phyloP scores from a whole-genome alignment of 2,888 invertebrate genomes.

The Opisthograptis luteolata region DNA sequence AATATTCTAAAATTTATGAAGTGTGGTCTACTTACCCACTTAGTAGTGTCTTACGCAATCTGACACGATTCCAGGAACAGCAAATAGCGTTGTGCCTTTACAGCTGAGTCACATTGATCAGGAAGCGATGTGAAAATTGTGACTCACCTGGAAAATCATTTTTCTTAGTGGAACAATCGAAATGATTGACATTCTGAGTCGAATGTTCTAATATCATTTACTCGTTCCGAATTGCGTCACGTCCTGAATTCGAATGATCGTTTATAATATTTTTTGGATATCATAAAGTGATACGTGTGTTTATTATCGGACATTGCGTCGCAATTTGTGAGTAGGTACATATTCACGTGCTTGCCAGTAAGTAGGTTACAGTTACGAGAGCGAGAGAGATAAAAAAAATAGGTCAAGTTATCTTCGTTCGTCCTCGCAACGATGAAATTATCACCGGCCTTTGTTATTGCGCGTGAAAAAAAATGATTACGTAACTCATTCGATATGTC shows the following conservation, averaged over 20 bases:
- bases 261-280: slow-evolving; percentile 49
- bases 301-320: slow-evolving; percentile 55
- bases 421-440: slow-evolving; percentile 81
- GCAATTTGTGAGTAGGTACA: slow-evolving; percentile 53
- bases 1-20: no score
- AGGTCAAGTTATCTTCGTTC: slow-evolving; percentile 82
- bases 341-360: slow-evolving; percentile 63
- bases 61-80: slow-evolving; percentile 51
- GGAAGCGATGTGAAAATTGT: slow-evolving; percentile 29
- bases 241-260: slow-evolving; percentile 44
- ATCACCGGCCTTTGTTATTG: slow-evolving; percentile 68
- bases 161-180: slow-evolving; percentile 11
- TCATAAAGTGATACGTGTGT: slow-evolving; percentile 46
- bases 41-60: slow-evolving; percentile 55
- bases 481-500: slow-evolving; percentile 56
- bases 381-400: slow-evolving; percentile 81
- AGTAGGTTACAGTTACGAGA: slow-evolving; percentile 78
- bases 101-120: slow-evolving; percentile 28
- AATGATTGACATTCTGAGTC: slow-evolving; percentile 6
- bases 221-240: slow-evolving; percentile 45
- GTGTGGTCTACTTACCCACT: no score
- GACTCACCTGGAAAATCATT: slow-evolving; percentile 38
- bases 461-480: slow-evolving; percentile 64
- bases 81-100: slow-evolving; percentile 24
- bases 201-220: slow-evolving; percentile 20